Evolutionary conservation across 2,797 vertebrate species (phyloP).

Genomic region (Scolopax bukidnonensis): DNA sequence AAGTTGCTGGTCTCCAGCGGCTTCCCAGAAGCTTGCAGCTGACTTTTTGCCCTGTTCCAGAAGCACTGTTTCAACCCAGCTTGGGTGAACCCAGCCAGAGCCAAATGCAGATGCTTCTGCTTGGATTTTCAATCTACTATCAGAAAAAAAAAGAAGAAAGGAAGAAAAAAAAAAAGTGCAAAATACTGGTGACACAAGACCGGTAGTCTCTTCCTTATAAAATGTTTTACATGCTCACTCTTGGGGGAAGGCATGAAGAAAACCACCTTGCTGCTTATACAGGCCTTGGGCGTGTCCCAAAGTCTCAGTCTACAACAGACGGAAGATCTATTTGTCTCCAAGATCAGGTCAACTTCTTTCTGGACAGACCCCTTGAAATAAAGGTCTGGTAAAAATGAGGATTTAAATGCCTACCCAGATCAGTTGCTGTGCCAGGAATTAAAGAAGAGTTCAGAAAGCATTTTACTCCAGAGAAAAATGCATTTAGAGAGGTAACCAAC

Average conservation of each 20-base stretch:
- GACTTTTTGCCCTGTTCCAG: neutral
- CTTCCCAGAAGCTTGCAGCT: neutral
- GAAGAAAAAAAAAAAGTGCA: neutral
- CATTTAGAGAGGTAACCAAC: neutral
- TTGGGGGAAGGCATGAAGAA: neutral
- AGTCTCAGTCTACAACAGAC: neutral
- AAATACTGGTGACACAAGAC: neutral
- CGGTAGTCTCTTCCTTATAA: neutral
- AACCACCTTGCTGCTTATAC: neutral
- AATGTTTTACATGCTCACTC: neutral
- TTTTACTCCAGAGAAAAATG: neutral
- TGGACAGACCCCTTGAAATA: neutral
- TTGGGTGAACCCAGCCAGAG: neutral
- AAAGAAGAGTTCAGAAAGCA: neutral
- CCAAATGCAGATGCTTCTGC: neutral
- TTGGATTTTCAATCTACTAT: neutral
- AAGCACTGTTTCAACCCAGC: neutral
- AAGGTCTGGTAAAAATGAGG: neutral
- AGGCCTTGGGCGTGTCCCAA: neutral
- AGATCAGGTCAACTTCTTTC: neutral
- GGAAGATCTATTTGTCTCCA: neutral
- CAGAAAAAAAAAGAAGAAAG: neutral
- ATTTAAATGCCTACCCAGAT: neutral
- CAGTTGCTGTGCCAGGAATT: neutral
- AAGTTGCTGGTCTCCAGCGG: neutral